Base-by-base conservation (phyloP, 2,888 invertebrate genomes). In the Xestia c-nigrum region DNA sequence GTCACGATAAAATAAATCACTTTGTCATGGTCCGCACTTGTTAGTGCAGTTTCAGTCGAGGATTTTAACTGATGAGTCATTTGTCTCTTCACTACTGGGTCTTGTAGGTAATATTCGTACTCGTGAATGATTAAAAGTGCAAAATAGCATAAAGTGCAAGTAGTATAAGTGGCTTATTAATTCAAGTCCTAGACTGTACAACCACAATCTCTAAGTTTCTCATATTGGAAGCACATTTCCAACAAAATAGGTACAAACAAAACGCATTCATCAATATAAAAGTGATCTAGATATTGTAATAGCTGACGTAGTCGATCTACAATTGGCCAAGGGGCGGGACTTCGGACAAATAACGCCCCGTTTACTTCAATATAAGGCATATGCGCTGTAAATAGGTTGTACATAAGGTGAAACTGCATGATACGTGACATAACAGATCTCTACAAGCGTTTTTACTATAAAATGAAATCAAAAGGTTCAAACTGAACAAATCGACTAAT, bases 391-490 rank as follows among this genome's bases (percentile, higher is more conserved):
- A n/a, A 52, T 68, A 68, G 43, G 43, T 6, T 24, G 24, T 68
- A 66, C 24, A 78, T 66, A 73, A 47, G n/a, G 10, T 68, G n/a
- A 66, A 74, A 81, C 67, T 69, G 65, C 59, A 74, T 40, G 66
- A 59, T 46, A 59, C 21, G n/a, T 21, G 57, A 21, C 16, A 69
- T 43, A 12, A 46, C 52, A 80, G 46, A 46, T 52, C 14, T 64
- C 57, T 38, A 66, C 65, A 59, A 38, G 47, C 40, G 19, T 31
- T 50, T 52, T 43, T 14, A n/a, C 31, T 55, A 16, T 38, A 40
- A 71, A 65, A 59, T 52, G 0, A 38, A 61, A 14, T 21, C 52
- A 80, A 46, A 46, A 66, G 59, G 21, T 66, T 78, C 9, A 57
- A 55, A 31, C 24, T 6, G 21, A 57, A 21, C 2, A 6, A 50